Base-by-base conservation (phyloP, 2,888 invertebrate species). In the Artemia sinica region DNA sequence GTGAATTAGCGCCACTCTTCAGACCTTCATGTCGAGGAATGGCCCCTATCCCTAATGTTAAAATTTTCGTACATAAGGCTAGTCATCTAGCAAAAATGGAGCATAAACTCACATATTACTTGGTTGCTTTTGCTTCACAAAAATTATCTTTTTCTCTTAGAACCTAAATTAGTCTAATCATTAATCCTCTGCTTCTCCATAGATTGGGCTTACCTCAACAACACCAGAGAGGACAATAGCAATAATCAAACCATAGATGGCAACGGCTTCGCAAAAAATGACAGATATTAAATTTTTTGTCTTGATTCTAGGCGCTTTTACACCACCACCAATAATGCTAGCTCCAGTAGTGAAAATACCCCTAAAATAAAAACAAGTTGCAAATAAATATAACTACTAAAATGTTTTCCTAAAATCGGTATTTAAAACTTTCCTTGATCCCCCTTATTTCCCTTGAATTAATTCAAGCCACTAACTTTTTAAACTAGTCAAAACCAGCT, bases 251-350 rank as follows among this genome's bases (percentile, higher is more conserved):
- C 98, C 98, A 79, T 98, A 98, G 80, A 98, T 98, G 73, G 98
- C 98, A 6, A 98, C 98, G 73, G 98, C 98, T 81, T 99, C 98
- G 78, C 98, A 98, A 83, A 98, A 98, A 79, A 98, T 98, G 75
- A 98, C 95, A 68, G 96, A 97, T 77, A 98, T 95, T 77, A 99
- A 85, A 80, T 99, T 99, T 81, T 98, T 98, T 70, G 98, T 98
- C 80, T 96, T 93, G 79, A 99, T 98, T 76, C 97, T 83, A 11
- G 98, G 98, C 51, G 96, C 93, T 81, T 96, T 96, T 13, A 98
- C 96, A 77, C 97, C 98, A 72, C 91, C 97, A 71, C 98, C 98
- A 71, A 96, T 84, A 78, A 97, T 97, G 77, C 93, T 94, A 69
- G 89, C 87, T 72, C 97, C 97, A 7, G 93, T 94, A 52, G 95